Evolutionary conservation across 2,113 vertebrate species (phyloP), one percentile per base, ranked within the genome.

Genomic region (Serinus canaria): DNA sequence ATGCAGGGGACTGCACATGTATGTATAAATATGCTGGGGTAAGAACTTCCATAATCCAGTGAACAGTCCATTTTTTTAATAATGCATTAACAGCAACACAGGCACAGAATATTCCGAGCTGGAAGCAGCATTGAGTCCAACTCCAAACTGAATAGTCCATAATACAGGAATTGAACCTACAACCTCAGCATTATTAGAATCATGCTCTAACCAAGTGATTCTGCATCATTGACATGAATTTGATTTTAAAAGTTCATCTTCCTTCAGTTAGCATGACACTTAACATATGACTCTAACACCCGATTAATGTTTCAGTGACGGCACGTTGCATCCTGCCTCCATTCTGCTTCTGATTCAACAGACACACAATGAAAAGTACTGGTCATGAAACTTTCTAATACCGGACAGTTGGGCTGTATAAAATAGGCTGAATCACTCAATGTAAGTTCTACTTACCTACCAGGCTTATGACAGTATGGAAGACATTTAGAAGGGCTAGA

Each of bases 1-100:
- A 66, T 1, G 10, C 11, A 62, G 14, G 13, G 30, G 78, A 85
- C 13, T 35, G 28, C 23, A 70, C 1, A 0, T 22, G 55, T 8
- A 18, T 44, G 11, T 41, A 11, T 8, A 78, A 49, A 31, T 44
- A 43, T 11, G 8, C 20, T 44, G 14, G 39, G 64, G 3, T 55
- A 90, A 58, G 35, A 89, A 55, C 13, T 58, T 43, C 25, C 19
- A 37, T 28, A 88, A 68, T 39, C 15, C 66, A 82, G 19, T 10
- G 7, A 85, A 53, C 5, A 25, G 37, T 21, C 6, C 9, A 24
- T 46, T 62, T 37, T 12, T 4, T 9, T 33, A 4, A 4, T 49
- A 81, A 82, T 43, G 28, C 44, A 80, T 7, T 53, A 63, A 74
- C 3, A 2, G 28, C 37, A 84, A 74, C 31, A 62, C 7, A 19